These are phyloP conservation scores for Oncorhynchus kisutch DNA, from an alignment of 2,113 vertebrate species.

Conservation along the genomic window DNA sequence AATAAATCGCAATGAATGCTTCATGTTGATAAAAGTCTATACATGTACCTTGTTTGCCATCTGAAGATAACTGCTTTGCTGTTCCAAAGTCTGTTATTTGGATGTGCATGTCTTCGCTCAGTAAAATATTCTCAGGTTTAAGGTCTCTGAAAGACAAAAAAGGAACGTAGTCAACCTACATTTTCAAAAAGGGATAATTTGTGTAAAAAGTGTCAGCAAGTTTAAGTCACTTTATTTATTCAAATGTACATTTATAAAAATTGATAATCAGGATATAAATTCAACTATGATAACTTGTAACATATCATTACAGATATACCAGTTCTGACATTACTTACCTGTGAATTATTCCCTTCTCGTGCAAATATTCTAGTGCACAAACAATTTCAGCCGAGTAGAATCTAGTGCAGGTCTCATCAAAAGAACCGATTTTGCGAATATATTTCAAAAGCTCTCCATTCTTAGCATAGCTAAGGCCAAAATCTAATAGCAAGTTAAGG, in stretches of 20 bases:
- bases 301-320: not conserved
- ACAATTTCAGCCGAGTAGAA: slow-evolving; percentile 99
- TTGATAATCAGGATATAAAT: not conserved
- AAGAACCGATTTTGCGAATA: slow-evolving; percentile 98
- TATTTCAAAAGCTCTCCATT: slow-evolving; percentile 98
- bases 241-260: too few species aligned
- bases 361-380: slow-evolving; percentile 92
- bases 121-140: slow-evolving; percentile 97
- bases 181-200: too few species aligned
- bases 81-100: slow-evolving; percentile 99
- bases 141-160: slow-evolving; percentile 83
- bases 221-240: too few species aligned
- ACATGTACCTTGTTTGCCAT: slow-evolving; percentile 88
- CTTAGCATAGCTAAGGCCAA: slow-evolving; percentile 98
- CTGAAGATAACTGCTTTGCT: slow-evolving; percentile 93
- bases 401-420: slow-evolving; percentile 97
- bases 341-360: slow-evolving; percentile 97
- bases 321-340: slow-evolving; percentile 74
- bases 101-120: slow-evolving; percentile 99
- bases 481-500: slow-evolving; percentile 77
- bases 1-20: not conserved
- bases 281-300: not conserved
- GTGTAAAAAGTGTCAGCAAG: too few species aligned
- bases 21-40: not conserved
- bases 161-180: too few species aligned